Base-by-base conservation (phyloP, 2,113 vertebrate genomes). In the Syngnathoides biaculeatus region DNA sequence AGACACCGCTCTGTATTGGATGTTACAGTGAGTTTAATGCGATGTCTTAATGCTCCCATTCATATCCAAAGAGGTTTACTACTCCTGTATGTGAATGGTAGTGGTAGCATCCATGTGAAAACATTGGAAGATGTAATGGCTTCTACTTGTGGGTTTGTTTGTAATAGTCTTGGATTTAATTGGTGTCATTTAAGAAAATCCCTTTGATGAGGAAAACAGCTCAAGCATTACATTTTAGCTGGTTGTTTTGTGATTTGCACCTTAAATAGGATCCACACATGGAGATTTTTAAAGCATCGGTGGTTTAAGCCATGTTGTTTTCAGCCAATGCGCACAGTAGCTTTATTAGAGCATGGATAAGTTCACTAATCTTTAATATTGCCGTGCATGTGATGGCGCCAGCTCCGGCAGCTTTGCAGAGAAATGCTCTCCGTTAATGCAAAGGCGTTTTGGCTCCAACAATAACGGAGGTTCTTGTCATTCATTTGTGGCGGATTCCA, bases 401-500 rank as follows among this genome's bases (percentile, higher is more conserved):
- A 65, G 65, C 68, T 69, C 50, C 58, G 43, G 26, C 63, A 57
- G 64, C 62, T 77, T 72, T 65, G 71, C 73, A 57, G 72, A 39
- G 30, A 64, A 70, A 74, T n/a, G 26, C 22, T 57, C 20, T 62
- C 13, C 30, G 13, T 73, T 74, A 68, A 71, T 64, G 62, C 73
- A 52, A 56, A 61, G 24, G n/a, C 5, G 39, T 53, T 52, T 59
- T 64, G 22, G 55, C 20, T 20, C 30, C 50, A 5, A 53, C 38
- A 26, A 35, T 53, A 47, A 39, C 39, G 67, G 63, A 67, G 30
- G 47, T 62, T 63, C 72, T 73, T 78, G 74, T 73, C 81, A 69
- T 85, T 86, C 71, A 72, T 80, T 74, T 68, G 60, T 66, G 17
- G 30, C 42, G 43, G 71, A 48, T 65, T 53, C 67, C 30, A n/a